Conservation (phyloP, 1,140 invertebrate species). For the Bombus waltoni region DNA sequence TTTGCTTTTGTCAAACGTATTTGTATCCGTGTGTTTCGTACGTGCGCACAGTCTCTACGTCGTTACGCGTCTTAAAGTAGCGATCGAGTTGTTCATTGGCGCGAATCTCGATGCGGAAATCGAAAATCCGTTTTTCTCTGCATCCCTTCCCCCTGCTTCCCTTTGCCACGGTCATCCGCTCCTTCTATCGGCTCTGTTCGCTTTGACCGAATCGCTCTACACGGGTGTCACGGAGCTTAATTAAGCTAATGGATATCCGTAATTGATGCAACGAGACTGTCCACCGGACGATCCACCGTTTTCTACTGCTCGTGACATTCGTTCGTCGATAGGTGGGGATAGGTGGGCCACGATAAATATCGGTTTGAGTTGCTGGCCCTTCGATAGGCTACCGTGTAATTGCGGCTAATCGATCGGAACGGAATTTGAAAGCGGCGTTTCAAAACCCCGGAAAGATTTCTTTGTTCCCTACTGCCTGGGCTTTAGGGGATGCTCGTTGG, state of each 20-base stretch:
- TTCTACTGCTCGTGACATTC: slow-evolving; percentile 39
- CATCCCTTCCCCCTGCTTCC: neutral
- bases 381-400: slow-evolving; percentile 22
- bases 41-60: neutral
- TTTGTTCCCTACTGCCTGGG: neutral
- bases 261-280: slow-evolving; percentile 62
- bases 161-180: neutral
- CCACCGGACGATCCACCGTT: slow-evolving; percentile 20
- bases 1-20: slow-evolving; percentile 57
- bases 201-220: slow-evolving; percentile 24
- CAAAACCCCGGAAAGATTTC: neutral
- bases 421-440: slow-evolving; percentile 28
- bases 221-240: slow-evolving; percentile 56
- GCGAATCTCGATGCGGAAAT: neutral
- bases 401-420: slow-evolving; percentile 36
- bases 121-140: slow-evolving; percentile 30
- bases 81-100: slow-evolving; percentile 9
- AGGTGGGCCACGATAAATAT: slow-evolving; percentile 27
- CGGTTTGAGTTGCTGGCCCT: slow-evolving; percentile 22
- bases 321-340: slow-evolving; percentile 14
- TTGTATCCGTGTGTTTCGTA: neutral
- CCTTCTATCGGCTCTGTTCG: neutral
- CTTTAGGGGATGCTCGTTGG: neutral
- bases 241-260: slow-evolving; percentile 69
- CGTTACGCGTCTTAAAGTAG: neutral